phyloP scores from a whole-genome alignment of 2,888 invertebrate species.

The Microctonus brassicae region DNA sequence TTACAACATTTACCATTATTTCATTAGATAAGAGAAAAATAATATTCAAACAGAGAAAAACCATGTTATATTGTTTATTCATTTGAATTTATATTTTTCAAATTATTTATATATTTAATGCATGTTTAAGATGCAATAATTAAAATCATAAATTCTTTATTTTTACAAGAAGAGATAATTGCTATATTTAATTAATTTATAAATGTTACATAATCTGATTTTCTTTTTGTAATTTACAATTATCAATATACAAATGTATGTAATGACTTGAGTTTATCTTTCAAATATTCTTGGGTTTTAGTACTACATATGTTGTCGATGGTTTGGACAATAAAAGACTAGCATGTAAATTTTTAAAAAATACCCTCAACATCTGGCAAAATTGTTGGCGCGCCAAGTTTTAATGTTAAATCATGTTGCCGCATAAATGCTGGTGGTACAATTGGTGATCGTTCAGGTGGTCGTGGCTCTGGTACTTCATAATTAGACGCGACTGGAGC shows the following conservation, averaged over 20 bases:
- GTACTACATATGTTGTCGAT: neutral
- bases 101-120: too few species aligned
- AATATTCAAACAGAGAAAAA: too few species aligned
- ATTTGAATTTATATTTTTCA: too few species aligned
- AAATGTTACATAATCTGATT: constrained; percentile 21
- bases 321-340: neutral
- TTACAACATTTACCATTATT: constrained; percentile 38
- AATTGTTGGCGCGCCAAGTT: constrained; percentile 63
- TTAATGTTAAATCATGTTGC: constrained; percentile 59
- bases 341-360: constrained; percentile 56
- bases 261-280: constrained; percentile 37
- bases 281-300: constrained; percentile 33
- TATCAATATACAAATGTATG: constrained; percentile 43
- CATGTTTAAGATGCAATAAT: neutral
- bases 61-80: too few species aligned
- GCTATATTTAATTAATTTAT: constrained; percentile 3
- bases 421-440: constrained; percentile 64
- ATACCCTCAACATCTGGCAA: constrained; percentile 66
- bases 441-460: constrained; percentile 57
- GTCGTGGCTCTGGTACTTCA: constrained; percentile 49
- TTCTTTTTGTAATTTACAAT: constrained; percentile 40
- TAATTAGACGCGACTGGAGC: constrained; percentile 57
- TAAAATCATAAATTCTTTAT: constrained; percentile 14
- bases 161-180: neutral
- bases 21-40: neutral